phyloP scores from a whole-genome alignment of 1,140 invertebrate genomes.

The Orius insidiosus region DNA sequence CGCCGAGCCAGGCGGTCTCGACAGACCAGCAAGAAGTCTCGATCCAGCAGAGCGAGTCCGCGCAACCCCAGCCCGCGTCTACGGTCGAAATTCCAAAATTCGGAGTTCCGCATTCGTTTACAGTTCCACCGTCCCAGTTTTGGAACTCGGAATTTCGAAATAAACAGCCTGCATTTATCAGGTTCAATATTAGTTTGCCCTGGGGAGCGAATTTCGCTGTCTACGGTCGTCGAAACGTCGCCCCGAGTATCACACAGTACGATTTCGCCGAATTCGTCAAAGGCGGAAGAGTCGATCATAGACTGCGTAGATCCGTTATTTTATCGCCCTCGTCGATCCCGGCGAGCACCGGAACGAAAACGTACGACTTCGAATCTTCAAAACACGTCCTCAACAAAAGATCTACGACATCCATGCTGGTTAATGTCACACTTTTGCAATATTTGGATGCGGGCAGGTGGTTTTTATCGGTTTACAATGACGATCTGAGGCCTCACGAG shows the following conservation, averaged over 20 bases:
- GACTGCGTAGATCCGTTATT: slow-evolving; percentile 10
- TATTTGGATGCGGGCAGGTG: slow-evolving; percentile 83
- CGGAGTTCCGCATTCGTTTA: slow-evolving; percentile 58
- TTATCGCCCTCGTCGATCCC: neutral
- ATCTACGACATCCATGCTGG: slow-evolving; percentile 10
- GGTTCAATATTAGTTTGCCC: slow-evolving; percentile 76
- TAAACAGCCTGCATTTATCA: slow-evolving; percentile 68
- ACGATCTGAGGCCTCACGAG: slow-evolving; percentile 66
- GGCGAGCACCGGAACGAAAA: slow-evolving; percentile 1
- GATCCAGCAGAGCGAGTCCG: slow-evolving; percentile 33
- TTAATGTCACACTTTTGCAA: slow-evolving; percentile 55
- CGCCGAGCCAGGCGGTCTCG: slow-evolving; percentile 23
- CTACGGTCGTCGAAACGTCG: slow-evolving; percentile 77
- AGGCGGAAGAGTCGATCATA: slow-evolving; percentile 30
- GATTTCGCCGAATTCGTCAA: slow-evolving; percentile 86
- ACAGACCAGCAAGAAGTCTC: slow-evolving; percentile 31
- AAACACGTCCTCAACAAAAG: slow-evolving; percentile 8
- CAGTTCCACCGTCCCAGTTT: slow-evolving; percentile 73
- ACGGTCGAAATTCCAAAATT: slow-evolving; percentile 59
- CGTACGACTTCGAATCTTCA: slow-evolving; percentile 14
- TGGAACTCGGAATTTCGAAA: slow-evolving; percentile 82
- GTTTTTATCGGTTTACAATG: slow-evolving; percentile 93
- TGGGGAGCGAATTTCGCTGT: slow-evolving; percentile 85
- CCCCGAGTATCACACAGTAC: slow-evolving; percentile 86
- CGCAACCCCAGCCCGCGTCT: slow-evolving; percentile 44